phyloP scores from a whole-genome alignment of 2,113 vertebrate species.

The Strix aluco region DNA sequence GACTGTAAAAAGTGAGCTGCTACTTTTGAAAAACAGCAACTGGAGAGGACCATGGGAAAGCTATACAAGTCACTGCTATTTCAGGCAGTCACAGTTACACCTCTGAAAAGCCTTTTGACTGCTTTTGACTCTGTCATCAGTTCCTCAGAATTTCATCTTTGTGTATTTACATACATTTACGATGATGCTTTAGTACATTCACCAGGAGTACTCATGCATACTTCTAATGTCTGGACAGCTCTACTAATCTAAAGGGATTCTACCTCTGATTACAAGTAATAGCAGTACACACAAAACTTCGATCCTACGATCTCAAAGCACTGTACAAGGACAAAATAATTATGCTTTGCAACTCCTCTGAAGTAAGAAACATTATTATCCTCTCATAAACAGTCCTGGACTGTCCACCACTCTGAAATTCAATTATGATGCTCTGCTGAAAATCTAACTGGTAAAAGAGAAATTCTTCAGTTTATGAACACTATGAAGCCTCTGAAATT shows the following conservation, averaged over 20 bases:
- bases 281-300: neutral
- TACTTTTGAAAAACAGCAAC: neutral
- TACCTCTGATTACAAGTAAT: neutral
- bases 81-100: neutral
- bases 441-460: neutral
- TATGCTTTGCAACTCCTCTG: neutral
- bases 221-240: neutral
- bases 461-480: conserved; percentile 9
- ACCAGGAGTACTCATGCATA: neutral
- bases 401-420: neutral
- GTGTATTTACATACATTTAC: conserved; percentile 1
- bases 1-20: neutral
- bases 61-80: neutral
- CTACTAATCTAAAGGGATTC: neutral
- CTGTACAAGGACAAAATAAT: neutral
- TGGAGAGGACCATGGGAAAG: neutral
- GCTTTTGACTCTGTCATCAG: neutral
- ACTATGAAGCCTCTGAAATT: conserved; percentile 4
- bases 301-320: neutral
- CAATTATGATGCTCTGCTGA: conserved; percentile 23
- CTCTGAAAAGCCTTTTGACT: conserved; percentile 22
- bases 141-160: neutral
- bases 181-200: neutral
- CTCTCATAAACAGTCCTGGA: neutral
- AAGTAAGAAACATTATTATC: conserved; percentile 1